Evolutionary conservation across 2,797 vertebrate genomes (phyloP).

Genomic region (Scolopax bukidnonensis): DNA sequence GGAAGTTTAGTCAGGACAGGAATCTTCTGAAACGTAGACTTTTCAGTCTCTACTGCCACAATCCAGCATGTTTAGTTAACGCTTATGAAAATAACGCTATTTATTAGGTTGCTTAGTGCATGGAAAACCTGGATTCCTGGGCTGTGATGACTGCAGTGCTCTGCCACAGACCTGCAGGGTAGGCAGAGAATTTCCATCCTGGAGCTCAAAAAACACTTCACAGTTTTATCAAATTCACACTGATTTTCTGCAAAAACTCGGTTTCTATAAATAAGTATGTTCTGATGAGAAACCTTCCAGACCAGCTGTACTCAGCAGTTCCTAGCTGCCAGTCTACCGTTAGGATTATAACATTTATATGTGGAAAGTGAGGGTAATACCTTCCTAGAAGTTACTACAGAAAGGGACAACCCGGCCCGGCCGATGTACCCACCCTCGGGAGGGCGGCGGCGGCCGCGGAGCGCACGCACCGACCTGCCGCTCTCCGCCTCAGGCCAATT

Average conservation of each 20-base stretch:
- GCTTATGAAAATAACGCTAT: neutral
- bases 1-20: neutral
- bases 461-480: neutral
- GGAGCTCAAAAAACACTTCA: neutral
- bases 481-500: neutral
- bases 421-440: rapidly evolving
- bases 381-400: rapidly evolving
- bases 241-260: neutral
- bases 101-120: neutral
- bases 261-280: neutral
- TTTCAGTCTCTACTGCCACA: neutral
- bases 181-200: rapidly evolving
- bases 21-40: rapidly evolving
- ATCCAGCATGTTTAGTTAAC: neutral
- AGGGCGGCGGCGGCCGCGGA: neutral
- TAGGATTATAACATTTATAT: rapidly evolving
- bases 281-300: neutral
- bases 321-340: rapidly evolving
- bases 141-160: neutral
- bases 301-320: neutral
- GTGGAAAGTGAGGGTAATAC: rapidly evolving
- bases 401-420: neutral
- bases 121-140: neutral
- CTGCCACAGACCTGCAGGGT: neutral
- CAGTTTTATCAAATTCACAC: neutral